Conservation (phyloP, 2,888 invertebrate genomes). For the Andricus curvator region DNA sequence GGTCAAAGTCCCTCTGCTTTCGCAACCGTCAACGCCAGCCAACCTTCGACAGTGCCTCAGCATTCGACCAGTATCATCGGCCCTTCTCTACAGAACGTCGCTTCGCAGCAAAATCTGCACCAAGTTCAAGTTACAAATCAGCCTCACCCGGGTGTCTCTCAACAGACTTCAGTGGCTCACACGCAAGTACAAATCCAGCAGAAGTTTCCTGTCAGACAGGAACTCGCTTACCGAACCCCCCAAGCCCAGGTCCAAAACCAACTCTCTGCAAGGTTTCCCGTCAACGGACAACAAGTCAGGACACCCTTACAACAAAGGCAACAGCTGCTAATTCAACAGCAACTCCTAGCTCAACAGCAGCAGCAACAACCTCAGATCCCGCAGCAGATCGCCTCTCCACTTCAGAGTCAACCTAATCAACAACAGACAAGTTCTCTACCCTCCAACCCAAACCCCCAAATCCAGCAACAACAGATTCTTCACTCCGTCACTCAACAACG, state of each 20-base stretch:
- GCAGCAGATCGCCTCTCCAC: conserved; percentile 5
- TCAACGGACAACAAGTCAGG: conserved; percentile 73
- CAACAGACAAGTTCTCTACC: not conserved
- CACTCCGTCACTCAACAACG: conserved; percentile 70
- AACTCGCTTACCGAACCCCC: conserved; percentile 68
- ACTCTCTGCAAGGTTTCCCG: conserved; percentile 70
- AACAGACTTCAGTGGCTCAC: conserved; percentile 60
- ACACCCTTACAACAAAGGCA: conserved; percentile 58
- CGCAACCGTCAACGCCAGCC: conserved; percentile 70
- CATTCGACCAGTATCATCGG: conserved; percentile 56
- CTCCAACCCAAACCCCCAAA: conserved; percentile 12
- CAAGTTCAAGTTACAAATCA: conserved; percentile 53
- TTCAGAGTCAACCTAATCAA: not conserved
- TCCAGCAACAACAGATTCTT: conserved; percentile 64
- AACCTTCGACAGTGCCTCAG: conserved; percentile 71
- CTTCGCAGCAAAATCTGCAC: conserved; percentile 56
- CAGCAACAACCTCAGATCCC: conserved; percentile 14
- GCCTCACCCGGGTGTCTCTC: conserved; percentile 1
- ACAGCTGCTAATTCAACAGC: conserved; percentile 64
- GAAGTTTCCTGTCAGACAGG: conserved; percentile 74
- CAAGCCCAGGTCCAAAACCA: conserved; percentile 64
- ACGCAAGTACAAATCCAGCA: conserved; percentile 75
- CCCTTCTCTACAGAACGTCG: conserved; percentile 54
- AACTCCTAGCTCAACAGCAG: conserved; percentile 67
- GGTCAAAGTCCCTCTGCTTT: conserved; percentile 70